Percentiles rank a stretch among this genome's conserved stretches.
phyloP scores from a whole-genome alignment of 2,113 vertebrate genomes.

The Osmerus mordax region DNA sequence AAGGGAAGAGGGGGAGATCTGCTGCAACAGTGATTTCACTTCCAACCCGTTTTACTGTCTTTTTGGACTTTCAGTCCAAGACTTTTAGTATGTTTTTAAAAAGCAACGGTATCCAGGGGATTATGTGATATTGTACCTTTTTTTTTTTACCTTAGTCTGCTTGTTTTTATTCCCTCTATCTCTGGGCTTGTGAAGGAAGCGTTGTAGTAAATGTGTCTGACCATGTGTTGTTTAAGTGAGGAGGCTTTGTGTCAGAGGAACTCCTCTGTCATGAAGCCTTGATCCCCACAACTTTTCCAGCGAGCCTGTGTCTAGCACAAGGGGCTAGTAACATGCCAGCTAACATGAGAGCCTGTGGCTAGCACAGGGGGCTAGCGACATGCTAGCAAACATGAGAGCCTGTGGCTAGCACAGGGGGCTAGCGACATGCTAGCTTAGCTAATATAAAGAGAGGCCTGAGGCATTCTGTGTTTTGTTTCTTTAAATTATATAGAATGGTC shows the following conservation, averaged over 20 bases:
- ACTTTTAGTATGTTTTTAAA: constrained; percentile 51
- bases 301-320: constrained; percentile 33
- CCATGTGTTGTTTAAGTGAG: constrained; percentile 33
- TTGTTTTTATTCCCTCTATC: constrained; percentile 36
- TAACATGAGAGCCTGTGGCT: not conserved
- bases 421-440: not conserved
- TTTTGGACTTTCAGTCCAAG: constrained; percentile 31
- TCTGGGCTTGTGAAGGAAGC: constrained; percentile 33
- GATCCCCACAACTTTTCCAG: not conserved
- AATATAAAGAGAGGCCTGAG: not conserved
- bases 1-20: constrained; percentile 38
- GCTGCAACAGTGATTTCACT: constrained; percentile 54
- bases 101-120: constrained; percentile 43
- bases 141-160: constrained; percentile 29
- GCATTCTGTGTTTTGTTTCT: constrained; percentile 5
- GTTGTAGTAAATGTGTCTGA: constrained; percentile 44
- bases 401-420: not conserved
- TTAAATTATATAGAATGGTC: constrained; percentile 15
- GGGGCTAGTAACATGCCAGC: not conserved
- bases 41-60: constrained; percentile 52
- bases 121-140: constrained; percentile 52
- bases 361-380: not conserved
- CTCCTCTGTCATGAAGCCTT: not conserved
- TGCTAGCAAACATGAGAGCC: constrained; percentile 39
- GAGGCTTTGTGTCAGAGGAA: constrained; percentile 14